Conservation (phyloP, 1,140 invertebrate species). For the Lithobius niger region DNA sequence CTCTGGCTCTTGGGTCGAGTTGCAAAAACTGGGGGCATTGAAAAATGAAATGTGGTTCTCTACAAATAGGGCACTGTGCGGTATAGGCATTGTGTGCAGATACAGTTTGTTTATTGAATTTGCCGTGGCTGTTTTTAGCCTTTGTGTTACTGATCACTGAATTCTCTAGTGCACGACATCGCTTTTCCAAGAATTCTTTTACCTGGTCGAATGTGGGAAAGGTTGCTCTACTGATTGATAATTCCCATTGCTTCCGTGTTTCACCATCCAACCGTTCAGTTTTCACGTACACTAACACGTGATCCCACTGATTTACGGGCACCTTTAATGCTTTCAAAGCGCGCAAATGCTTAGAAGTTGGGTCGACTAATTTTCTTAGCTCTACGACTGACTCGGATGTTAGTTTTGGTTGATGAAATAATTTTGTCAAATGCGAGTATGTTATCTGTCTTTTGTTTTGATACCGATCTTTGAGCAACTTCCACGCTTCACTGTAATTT, state of each 20-base stretch:
- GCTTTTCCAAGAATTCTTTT: not conserved
- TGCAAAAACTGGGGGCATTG: too few species aligned
- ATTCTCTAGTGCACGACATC: slow-evolving; percentile 1
- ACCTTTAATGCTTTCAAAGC: slow-evolving; percentile 8
- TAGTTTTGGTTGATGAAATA: not conserved
- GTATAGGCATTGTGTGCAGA: not conserved
- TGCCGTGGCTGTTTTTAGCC: not conserved
- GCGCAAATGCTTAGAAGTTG: slow-evolving; percentile 6
- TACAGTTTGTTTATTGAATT: not conserved
- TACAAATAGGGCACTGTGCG: not conserved
- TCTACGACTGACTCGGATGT: not conserved
- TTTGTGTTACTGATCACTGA: not conserved
- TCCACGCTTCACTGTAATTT: slow-evolving; percentile 8
- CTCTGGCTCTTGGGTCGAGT: too few species aligned
- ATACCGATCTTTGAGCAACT: slow-evolving; percentile 3
- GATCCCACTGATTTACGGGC: slow-evolving; percentile 4
- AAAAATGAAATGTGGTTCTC: not conserved
- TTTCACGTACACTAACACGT: slow-evolving; percentile 6
- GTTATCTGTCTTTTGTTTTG: slow-evolving; percentile 13
- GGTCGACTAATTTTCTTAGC: slow-evolving; percentile 6
- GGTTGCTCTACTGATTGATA: not conserved
- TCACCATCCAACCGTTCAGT: slow-evolving; percentile 11
- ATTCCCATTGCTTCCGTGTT: slow-evolving; percentile 4
- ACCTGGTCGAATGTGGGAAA: not conserved
- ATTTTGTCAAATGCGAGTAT: not conserved